phyloP scores from a whole-genome alignment of 2,113 vertebrate genomes.

The Uropsilus gracilis region DNA sequence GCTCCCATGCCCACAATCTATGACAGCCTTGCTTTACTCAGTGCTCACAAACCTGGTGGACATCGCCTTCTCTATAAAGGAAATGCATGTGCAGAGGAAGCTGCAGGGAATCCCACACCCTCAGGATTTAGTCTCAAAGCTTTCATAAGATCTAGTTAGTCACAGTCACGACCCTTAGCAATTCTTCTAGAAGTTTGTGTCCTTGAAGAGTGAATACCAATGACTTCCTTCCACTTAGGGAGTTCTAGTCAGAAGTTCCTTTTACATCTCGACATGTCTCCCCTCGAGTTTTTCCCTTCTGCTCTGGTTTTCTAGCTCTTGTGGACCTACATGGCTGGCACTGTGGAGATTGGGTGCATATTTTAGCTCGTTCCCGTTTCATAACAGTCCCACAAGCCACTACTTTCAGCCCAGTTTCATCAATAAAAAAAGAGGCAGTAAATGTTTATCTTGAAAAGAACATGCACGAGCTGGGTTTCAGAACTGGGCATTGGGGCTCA shows the following conservation, averaged over 20 bases:
- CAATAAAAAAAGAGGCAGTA: neutral
- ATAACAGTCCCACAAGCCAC: neutral
- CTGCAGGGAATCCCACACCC: neutral
- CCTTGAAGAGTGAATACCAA: no score
- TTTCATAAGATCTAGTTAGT: neutral
- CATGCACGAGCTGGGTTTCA: neutral
- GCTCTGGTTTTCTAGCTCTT: neutral
- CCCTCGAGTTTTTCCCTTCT: neutral
- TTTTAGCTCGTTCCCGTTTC: neutral
- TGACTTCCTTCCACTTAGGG: constrained; percentile 18
- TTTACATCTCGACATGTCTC: neutral
- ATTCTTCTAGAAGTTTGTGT: neutral
- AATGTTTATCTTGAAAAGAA: neutral
- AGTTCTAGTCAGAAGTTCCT: neutral
- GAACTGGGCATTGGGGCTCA: neutral
- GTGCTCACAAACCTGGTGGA: neutral
- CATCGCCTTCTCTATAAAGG: neutral
- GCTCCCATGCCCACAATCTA: neutral
- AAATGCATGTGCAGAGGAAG: neutral
- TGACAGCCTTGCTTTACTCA: neutral
- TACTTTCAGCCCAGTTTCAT: neutral
- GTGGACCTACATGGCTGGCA: neutral
- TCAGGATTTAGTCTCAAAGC: neutral
- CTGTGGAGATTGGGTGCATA: fast-evolving
- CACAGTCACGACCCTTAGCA: neutral